Percentiles rank a stretch among this genome's conserved stretches.
These are phyloP conservation scores for Rhincodon typus DNA, from an alignment of 2,797 vertebrate species.

Conservation along the genomic window DNA sequence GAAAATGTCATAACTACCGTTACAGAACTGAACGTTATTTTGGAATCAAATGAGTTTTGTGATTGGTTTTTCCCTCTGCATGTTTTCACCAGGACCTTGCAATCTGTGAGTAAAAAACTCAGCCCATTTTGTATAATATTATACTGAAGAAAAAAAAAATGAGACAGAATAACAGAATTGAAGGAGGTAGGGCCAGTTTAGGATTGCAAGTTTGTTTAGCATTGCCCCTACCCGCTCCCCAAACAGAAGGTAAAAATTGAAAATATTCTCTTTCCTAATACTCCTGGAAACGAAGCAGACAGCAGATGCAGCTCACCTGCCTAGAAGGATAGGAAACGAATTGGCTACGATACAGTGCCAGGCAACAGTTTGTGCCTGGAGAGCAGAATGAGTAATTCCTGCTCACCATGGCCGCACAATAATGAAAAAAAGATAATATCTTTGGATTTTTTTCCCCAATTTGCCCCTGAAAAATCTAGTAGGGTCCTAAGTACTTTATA, in stretches of 20 bases:
- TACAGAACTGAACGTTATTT: conserved; percentile 65
- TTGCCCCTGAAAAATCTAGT: not conserved
- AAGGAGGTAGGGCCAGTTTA: not conserved
- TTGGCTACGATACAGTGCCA: not conserved
- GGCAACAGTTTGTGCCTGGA: not conserved
- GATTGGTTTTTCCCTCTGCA: conserved; percentile 37
- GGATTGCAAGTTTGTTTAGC: not conserved
- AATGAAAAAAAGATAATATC: not conserved
- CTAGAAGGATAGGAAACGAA: not conserved
- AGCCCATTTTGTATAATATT: not conserved
- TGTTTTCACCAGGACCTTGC: no score
- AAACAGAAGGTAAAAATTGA: not conserved
- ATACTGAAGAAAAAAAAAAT: not conserved
- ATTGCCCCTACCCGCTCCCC: not conserved
- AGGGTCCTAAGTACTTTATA: no score
- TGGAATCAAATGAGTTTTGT: conserved; percentile 59
- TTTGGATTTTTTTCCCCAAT: not conserved
- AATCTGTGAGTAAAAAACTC: no score
- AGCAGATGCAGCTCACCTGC: not conserved
- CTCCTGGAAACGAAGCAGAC: not conserved
- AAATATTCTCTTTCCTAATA: conserved; percentile 11
- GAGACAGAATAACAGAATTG: not conserved
- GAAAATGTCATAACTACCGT: conserved; percentile 51
- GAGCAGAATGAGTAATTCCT: not conserved
- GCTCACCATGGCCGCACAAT: not conserved